Base-by-base conservation (phyloP, 2,888 invertebrate genomes). In the Nysson spinosus region DNA sequence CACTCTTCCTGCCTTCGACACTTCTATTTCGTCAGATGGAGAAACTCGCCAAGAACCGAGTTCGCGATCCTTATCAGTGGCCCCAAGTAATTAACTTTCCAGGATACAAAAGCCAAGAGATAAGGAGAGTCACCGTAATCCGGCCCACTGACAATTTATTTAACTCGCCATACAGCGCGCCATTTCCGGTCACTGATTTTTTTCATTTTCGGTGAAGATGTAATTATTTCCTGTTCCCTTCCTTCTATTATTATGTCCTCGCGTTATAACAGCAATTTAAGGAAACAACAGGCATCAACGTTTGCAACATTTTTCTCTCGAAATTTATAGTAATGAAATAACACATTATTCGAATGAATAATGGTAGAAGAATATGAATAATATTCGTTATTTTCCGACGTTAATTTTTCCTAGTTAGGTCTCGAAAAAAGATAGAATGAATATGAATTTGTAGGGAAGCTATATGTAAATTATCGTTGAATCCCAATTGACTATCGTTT, bases 31-130 rank as follows among this genome's bases (percentile, higher is more conserved):
- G 62, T 55, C 37, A 22, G 51, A 37, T 11, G 11, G 20, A 20
- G 50, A 34, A 46, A 17, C 17, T 22, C 20, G 42, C 12, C 35
- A 26, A 35, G 40, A 12, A 28, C 37, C 17, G 49, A 46, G 51
- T 39, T 58, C 46, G 57, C 34, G 68, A 74, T 74, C 64, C 64
- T 56, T 74, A 71, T 71, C 73, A 40, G 52, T 46, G 50, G 64
- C 47, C 61, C 12, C 55, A 60, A 74, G 75, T 74, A 74, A 74
- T 74, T 74, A 74, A 74, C 71, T 74, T 69, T 74, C 63, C 50
- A 54, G 56, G 67, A 62, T 61, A 74, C 64, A 68, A 70, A 71
- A 75, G 64, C 74, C 64, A 19, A 26, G 46, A 34, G 57, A 60
- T 50, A 52, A 26, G 32, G 32, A 39, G 24, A 16, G 47, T 28